These are phyloP conservation scores for Holocentrus rufus DNA, from an alignment of 2,797 vertebrate genomes.

Conservation along the genomic window DNA sequence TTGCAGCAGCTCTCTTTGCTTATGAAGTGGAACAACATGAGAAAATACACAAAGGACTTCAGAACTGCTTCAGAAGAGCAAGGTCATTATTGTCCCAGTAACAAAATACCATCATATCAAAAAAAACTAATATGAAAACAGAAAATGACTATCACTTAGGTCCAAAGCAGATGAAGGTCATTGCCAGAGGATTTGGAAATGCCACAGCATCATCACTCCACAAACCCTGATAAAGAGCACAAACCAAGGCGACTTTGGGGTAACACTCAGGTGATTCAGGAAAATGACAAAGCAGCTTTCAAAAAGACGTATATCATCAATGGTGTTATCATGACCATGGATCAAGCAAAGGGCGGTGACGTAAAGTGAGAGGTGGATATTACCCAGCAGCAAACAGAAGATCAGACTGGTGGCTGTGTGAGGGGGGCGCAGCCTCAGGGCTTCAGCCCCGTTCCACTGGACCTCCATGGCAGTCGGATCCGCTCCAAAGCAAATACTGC, in stretches of 20 bases:
- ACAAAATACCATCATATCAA: not conserved
- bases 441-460: slow-evolving; percentile 59
- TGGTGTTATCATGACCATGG: not conserved
- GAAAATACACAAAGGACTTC: too few relatives aligned
- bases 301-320: slow-evolving; percentile 6
- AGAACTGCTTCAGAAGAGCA: too few relatives aligned
- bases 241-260: not conserved
- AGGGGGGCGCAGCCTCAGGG: slow-evolving; percentile 56
- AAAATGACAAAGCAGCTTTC: not conserved
- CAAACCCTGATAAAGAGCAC: not conserved
- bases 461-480: slow-evolving; percentile 76
- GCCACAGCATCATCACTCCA: not conserved
- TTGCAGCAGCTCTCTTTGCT: slow-evolving; percentile 1
- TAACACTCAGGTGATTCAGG: not conserved
- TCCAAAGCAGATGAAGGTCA: slow-evolving; percentile 45
- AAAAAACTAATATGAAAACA: not conserved
- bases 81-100: slow-evolving; percentile 1
- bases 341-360: slow-evolving; percentile 20
- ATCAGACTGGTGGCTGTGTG: slow-evolving; percentile 60
- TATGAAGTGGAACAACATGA: not conserved
- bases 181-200: slow-evolving; percentile 1
- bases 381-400: slow-evolving; percentile 78
- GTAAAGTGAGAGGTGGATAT: slow-evolving; percentile 43
- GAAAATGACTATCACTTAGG: not conserved
- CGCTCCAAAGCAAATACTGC: slow-evolving; percentile 53